Evolutionary conservation across 2,888 invertebrate species (phyloP), one percentile per base, ranked within the genome.

Genomic region (Drosophila neotestacea): DNA sequence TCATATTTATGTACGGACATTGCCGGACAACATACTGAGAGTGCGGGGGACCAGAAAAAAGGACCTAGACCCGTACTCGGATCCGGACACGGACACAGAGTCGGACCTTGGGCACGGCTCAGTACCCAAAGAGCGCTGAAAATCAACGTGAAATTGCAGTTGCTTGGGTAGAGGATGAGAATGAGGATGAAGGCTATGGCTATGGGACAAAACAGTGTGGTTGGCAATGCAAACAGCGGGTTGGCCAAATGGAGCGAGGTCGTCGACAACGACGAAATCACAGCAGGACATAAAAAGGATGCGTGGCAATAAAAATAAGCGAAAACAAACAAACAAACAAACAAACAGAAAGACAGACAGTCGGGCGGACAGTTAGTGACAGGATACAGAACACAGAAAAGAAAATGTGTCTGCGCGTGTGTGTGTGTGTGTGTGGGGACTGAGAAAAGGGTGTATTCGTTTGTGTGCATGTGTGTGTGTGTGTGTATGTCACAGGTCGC

Each of bases 1-100:
- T 86, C 84, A 85, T 88, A 89, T 89, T 87, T 89, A 87, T 88
- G 86, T 80, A 75, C 70, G 84, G 73, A 73, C 74, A 81, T 70
- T 77, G 74, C 60, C 59, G 55, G 55, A 62, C 74, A 55, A 38
- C 16, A 44, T 13, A 55, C 11, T 16, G 42, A 22, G 34, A 47
- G 27, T 13, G 50, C 36, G 28, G 39, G 75, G 52, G 42, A 7
- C 5, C 30, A 54, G 32, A 44, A 51, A 55, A n/a, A 42, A 41
- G n/a, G 62, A 4, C 13, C 28, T n/a, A 39, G 10, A n/a, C n/a
- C n/a, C 10, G 32, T 22, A 22, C 13, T 16, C 3, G 34, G n/a
- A 36, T 13, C 9, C 9, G 39, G 47, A 44, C n/a, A 32, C 1
- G 5, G 7, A 39, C 48, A 22, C 32, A 27, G 30, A 60, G 11